Base-by-base conservation (phyloP, 1,140 invertebrate species). In the Delia radicum region DNA sequence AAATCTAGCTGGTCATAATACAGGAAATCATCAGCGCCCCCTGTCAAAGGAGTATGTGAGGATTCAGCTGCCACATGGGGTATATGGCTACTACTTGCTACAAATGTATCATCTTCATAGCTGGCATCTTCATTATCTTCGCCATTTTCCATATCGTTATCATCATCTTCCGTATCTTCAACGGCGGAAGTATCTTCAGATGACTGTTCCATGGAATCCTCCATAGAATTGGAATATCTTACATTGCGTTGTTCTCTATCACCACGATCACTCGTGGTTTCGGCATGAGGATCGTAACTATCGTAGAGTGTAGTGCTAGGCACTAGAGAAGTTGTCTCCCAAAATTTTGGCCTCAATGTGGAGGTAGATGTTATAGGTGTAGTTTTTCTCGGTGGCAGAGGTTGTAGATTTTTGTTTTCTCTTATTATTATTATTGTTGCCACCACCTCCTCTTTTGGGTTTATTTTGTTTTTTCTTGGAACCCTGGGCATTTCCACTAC, bases 1-100 rank as follows among this genome's bases (percentile, higher is more conserved):
- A 78, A 80, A 85, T 80, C 79, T 77, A 78, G 65, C 55, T 78
- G 77, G 77, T 85, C 83, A 78, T 85, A 83, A 78, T 85, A 85
- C 27, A 79, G 69, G 76, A 80, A 82, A 77, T 85, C 83, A 33
- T 83, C 83, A 55, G 78, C 78, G 21, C 77, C 74, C n/a, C 75
- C 80, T 1, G 75, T 42, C 37, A 69, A 21, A 48, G 42, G 77
- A 74, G 73, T 80, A 74, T 75, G 77, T 77, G 42, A 78, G 76
- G 6, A 73, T 15, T 37, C 48, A 12, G 26, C 72, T 6, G 31
- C 37, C 31, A 27, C 61, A 62, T 37, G 26, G 6, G 31, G 31
- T 12, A 21, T 74, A 37, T 31, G 10, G 42, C 46, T 73, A 26
- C 72, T 55, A 42, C 74, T 74, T 42, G 31, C 15, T 18, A 24